phyloP scores from a whole-genome alignment of 2,888 invertebrate species.

The Neocrepidodera transversa region DNA sequence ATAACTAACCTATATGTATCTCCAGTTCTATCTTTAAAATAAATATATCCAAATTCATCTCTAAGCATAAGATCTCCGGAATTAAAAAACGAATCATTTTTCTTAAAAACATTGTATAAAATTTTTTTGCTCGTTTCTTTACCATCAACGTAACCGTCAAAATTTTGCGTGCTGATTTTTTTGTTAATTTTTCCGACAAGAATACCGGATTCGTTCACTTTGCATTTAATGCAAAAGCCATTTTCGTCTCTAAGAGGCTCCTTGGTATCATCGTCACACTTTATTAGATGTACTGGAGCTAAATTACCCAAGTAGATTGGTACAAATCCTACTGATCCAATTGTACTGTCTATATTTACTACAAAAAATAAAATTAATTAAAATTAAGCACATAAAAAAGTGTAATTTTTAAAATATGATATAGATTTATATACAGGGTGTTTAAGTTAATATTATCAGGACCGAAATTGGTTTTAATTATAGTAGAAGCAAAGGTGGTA shows the following conservation, averaged over 20 bases:
- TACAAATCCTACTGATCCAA: conserved; percentile 92
- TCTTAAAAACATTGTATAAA: conserved; percentile 73
- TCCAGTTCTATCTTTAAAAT: conserved; percentile 89
- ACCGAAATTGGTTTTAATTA: no score
- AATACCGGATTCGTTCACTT: conserved; percentile 85
- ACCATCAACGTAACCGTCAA: conserved; percentile 74
- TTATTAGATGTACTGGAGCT: conserved; percentile 74
- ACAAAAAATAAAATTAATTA: conserved; percentile 55
- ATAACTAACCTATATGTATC: conserved; percentile 67
- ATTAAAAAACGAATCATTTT: conserved; percentile 90
- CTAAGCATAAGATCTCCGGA: conserved; percentile 88
- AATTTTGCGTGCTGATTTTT: conserved; percentile 64
- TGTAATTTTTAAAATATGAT: no score
- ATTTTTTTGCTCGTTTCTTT: conserved; percentile 77
- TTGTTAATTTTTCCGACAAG: conserved; percentile 76
- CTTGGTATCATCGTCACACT: conserved; percentile 72
- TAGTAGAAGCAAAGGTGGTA: no score
- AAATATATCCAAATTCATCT: conserved; percentile 93
- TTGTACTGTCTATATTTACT: conserved; percentile 90
- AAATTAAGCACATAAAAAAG: no score
- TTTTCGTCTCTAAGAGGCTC: conserved; percentile 73
- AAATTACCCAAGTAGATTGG: conserved; percentile 67
- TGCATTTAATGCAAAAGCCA: conserved; percentile 80
- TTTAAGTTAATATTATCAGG: no score
- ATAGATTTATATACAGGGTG: no score